These are phyloP conservation scores for Dinoponera quadriceps DNA, from an alignment of 1,140 invertebrate species.

Conservation along the genomic window DNA sequence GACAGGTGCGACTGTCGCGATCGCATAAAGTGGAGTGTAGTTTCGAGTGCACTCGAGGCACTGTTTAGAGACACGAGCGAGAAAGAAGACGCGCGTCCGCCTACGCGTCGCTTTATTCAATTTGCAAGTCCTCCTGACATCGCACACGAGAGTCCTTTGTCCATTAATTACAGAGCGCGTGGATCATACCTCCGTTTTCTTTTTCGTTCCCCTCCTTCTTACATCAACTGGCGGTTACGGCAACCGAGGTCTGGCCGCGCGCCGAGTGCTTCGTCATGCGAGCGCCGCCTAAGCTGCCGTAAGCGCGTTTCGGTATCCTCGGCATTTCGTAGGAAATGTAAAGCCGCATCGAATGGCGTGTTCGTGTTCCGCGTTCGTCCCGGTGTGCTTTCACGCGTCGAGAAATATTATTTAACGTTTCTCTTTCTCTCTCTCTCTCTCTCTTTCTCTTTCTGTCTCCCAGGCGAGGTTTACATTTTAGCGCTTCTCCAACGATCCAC, in stretches of 20 bases:
- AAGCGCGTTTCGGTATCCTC: constrained; percentile 13
- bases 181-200: constrained; percentile 17
- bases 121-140: not conserved
- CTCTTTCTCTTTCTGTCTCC: too few relatives aligned
- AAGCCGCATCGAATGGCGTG: constrained; percentile 11
- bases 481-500: too few relatives aligned
- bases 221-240: constrained; percentile 14
- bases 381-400: not conserved
- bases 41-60: constrained; percentile 3
- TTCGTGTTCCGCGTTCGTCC: not conserved
- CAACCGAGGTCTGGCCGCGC: constrained; percentile 5
- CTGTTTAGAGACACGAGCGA: too few relatives aligned
- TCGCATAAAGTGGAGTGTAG: not conserved
- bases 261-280: not conserved
- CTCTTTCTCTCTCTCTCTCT: too few relatives aligned
- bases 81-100: not conserved
- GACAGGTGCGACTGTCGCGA: constrained; percentile 6
- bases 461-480: too few relatives aligned
- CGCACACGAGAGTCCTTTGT: constrained; percentile 13
- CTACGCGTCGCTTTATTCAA: constrained; percentile 20
- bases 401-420: constrained; percentile 12
- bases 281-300: not conserved
- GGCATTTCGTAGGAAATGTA: constrained; percentile 26
- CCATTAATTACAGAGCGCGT: not conserved
- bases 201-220: not conserved